These are phyloP conservation scores for Drosophila murphyi DNA, from an alignment of 1,140 invertebrate species.

Conservation along the genomic window DNA sequence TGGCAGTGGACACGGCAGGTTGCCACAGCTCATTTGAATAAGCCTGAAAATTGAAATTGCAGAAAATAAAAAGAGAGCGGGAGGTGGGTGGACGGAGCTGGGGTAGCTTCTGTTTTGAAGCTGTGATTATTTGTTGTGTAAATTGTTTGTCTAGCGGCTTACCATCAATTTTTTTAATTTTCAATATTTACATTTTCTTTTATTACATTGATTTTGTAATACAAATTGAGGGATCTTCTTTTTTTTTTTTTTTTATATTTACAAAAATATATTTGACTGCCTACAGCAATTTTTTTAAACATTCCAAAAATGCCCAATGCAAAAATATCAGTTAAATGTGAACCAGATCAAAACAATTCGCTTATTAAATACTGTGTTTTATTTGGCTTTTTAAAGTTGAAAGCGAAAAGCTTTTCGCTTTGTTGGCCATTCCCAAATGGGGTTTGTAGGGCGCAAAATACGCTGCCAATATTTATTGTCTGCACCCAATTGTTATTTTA, in stretches of 20 bases:
- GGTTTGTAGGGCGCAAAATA: conserved; percentile 51
- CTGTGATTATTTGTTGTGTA: background rate
- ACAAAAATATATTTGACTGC: too few relatives aligned
- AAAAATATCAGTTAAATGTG: background rate
- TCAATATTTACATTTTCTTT: too few relatives aligned
- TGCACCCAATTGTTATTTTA: conserved; percentile 47
- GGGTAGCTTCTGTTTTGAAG: background rate
- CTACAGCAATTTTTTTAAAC: too few relatives aligned
- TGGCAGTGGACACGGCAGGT: background rate
- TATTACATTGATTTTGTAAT: too few relatives aligned
- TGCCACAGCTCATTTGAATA: conserved; percentile 44
- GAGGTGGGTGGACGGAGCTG: too few relatives aligned
- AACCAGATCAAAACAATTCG: background rate
- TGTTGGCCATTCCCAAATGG: background rate
- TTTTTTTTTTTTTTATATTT: too few relatives aligned
- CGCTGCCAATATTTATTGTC: conserved; percentile 61
- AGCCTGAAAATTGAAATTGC: conserved; percentile 51
- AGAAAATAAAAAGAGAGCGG: conserved; percentile 11
- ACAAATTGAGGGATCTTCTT: too few relatives aligned
- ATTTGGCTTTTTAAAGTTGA: background rate
- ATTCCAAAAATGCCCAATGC: background rate
- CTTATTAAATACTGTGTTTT: background rate
- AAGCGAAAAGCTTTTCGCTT: background rate
- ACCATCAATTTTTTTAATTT: too few relatives aligned
- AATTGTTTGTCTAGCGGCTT: too few relatives aligned